Conservation (phyloP, 2,888 invertebrate species). For the Drosophila recens region DNA sequence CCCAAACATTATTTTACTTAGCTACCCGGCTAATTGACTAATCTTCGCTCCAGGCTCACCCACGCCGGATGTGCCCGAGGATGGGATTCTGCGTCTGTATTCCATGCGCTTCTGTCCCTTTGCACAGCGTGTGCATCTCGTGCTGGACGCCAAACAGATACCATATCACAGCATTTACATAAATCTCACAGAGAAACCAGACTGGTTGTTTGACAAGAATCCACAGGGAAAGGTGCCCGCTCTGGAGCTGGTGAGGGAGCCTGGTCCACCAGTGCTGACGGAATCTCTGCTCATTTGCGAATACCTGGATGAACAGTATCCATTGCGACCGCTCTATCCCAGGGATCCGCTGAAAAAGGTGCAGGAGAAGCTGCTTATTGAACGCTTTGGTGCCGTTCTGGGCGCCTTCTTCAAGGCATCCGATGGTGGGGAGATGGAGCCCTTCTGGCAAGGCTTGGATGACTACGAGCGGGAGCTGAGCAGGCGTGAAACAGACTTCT, state of each 20-base stretch:
- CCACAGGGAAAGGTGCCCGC: conserved; percentile 91
- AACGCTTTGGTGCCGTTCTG: conserved; percentile 80
- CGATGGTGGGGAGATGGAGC: conserved; percentile 75
- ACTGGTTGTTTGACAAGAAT: conserved; percentile 91
- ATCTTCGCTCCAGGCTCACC: conserved; percentile 87
- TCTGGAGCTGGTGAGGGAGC: conserved; percentile 88
- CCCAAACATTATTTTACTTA: not conserved
- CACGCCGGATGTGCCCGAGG: conserved; percentile 87
- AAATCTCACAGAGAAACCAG: conserved; percentile 91
- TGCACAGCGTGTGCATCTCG: conserved; percentile 91
- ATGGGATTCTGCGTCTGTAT: conserved; percentile 90
- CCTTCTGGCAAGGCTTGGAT: conserved; percentile 86
- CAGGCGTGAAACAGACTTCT: conserved; percentile 88
- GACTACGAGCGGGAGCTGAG: conserved; percentile 89
- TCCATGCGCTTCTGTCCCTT: conserved; percentile 95
- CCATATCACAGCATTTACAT: conserved; percentile 92
- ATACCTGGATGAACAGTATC: conserved; percentile 93
- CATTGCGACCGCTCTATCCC: conserved; percentile 88
- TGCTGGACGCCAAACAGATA: conserved; percentile 92
- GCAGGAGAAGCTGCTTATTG: conserved; percentile 84
- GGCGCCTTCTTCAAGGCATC: conserved; percentile 82
- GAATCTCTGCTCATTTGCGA: conserved; percentile 93
- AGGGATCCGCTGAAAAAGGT: conserved; percentile 85
- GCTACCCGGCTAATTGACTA: not conserved
- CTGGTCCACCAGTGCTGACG: conserved; percentile 87